Evolutionary conservation across 2,888 invertebrate genomes (phyloP).

Genomic region (Smittia sp.): DNA sequence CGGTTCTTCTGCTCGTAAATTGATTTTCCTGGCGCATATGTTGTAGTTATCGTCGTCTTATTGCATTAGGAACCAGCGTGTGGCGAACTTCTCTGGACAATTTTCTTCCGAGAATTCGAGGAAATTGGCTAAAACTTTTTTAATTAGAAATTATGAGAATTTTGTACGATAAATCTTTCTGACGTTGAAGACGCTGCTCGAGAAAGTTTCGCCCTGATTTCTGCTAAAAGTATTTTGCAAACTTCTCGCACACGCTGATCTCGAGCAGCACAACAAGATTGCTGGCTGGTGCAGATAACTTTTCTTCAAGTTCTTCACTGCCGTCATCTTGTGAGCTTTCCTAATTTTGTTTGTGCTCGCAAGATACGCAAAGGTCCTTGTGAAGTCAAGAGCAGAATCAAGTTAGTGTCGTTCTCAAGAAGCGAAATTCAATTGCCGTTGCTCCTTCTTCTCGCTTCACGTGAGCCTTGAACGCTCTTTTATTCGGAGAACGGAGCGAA

Average conservation of each 20-base stretch:
- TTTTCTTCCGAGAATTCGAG: not conserved
- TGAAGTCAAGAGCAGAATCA: no score
- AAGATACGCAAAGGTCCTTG: no score
- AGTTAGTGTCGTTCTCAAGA: no score
- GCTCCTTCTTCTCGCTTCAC: no score
- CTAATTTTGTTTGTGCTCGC: no score
- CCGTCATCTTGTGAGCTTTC: conserved; percentile 35
- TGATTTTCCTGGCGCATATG: conserved; percentile 33
- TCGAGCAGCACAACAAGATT: not conserved
- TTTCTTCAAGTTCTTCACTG: conserved; percentile 23
- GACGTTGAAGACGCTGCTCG: conserved; percentile 24
- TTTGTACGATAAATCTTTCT: conserved; percentile 35
- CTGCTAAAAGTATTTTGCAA: not conserved
- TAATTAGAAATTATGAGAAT: conserved; percentile 39
- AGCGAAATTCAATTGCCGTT: no score
- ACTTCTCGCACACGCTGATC: not conserved
- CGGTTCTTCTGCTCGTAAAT: not conserved
- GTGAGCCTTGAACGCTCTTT: no score
- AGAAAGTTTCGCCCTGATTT: not conserved
- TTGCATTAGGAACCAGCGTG: not conserved
- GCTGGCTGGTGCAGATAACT: not conserved
- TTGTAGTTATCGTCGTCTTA: not conserved
- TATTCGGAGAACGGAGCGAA: not conserved
- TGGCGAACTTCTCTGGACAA: not conserved
- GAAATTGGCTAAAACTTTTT: conserved; percentile 27